Conservation (phyloP, 2,888 invertebrate genomes). For the Gnatocerus cornutus region DNA sequence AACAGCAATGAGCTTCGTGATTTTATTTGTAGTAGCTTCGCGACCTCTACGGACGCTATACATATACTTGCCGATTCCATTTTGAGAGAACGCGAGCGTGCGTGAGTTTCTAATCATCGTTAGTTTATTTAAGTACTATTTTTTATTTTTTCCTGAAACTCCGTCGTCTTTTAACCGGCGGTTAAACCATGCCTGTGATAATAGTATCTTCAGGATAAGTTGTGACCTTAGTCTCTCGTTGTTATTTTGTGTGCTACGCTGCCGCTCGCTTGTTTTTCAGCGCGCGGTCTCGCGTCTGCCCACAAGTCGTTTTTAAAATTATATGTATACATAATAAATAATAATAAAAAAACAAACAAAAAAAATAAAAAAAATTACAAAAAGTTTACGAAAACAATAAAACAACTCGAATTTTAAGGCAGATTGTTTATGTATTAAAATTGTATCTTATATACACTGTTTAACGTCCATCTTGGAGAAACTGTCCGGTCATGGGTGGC, state of each 20-base stretch:
- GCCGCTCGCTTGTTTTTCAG: constrained; percentile 61
- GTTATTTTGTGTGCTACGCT: constrained; percentile 70
- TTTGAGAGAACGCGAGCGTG: constrained; percentile 46
- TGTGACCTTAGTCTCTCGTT: constrained; percentile 79
- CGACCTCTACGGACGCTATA: constrained; percentile 18
- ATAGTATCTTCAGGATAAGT: constrained; percentile 81
- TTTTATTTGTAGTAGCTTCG: constrained; percentile 53
- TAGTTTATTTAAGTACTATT: constrained; percentile 42
- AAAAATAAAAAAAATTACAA: constrained; percentile 55
- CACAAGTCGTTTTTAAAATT: constrained; percentile 71
- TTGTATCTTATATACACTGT: constrained; percentile 69
- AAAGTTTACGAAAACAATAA: constrained; percentile 59
- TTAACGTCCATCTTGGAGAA: constrained; percentile 54
- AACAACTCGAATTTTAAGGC: constrained; percentile 69
- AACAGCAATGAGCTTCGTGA: constrained; percentile 62
- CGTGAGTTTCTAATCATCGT: constrained; percentile 50
- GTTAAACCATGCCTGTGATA: constrained; percentile 79
- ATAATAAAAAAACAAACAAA: constrained; percentile 57
- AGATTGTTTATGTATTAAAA: constrained; percentile 71
- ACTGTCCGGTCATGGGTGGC: constrained; percentile 50
- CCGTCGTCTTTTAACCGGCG: constrained; percentile 55
- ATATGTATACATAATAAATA: constrained; percentile 68
- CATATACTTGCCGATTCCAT: constrained; percentile 47
- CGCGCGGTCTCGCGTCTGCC: constrained; percentile 58
- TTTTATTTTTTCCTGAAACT: constrained; percentile 54